phyloP scores from a whole-genome alignment of 2,113 vertebrate genomes.

The Tyrannus savana region DNA sequence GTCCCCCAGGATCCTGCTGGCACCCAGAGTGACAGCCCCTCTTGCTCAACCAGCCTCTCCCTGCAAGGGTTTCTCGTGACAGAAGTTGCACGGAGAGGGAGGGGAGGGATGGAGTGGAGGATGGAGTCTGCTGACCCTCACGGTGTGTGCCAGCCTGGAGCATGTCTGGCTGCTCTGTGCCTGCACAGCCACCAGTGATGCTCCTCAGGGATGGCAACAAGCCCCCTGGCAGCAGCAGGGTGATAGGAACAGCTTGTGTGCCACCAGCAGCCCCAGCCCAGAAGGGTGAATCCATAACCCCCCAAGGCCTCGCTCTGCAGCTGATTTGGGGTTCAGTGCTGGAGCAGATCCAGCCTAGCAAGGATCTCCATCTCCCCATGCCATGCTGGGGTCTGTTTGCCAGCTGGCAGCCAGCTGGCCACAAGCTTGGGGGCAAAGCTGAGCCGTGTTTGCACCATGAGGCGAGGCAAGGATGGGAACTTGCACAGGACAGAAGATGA shows the following conservation, averaged over 20 bases:
- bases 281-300: neutral
- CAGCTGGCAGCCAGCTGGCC: neutral
- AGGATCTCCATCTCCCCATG: neutral
- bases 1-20: neutral
- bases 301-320: rapidly evolving
- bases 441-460: neutral
- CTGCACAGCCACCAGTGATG: rapidly evolving
- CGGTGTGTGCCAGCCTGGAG: neutral
- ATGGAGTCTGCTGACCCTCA: neutral
- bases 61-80: neutral
- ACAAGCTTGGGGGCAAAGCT: neutral
- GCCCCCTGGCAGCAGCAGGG: rapidly evolving
- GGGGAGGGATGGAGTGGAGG: neutral
- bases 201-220: neutral
- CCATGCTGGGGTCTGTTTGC: neutral
- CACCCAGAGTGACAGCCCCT: rapidly evolving
- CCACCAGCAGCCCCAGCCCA: neutral
- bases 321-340: rapidly evolving
- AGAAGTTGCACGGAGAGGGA: neutral
- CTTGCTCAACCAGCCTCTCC: neutral
- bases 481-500: neutral
- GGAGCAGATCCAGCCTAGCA: neutral
- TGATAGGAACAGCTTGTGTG: neutral
- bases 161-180: neutral
- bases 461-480: neutral